Base-by-base conservation (phyloP, 2,888 invertebrate species). In the Leucophenga maculata region DNA sequence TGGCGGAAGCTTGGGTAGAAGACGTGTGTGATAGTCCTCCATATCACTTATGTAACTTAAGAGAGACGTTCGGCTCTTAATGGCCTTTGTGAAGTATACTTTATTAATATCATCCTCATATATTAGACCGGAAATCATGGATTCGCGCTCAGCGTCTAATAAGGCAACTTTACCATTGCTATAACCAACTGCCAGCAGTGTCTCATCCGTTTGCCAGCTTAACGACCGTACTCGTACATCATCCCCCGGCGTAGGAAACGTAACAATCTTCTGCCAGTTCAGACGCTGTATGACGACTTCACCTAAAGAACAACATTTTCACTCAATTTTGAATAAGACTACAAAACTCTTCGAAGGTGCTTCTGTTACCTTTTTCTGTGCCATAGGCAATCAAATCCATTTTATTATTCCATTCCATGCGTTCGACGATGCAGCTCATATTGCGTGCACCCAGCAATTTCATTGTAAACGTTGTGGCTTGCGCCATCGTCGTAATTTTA, bases 151-250 rank as follows among this genome's bases (percentile, higher is more conserved):
- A 65, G 97, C 94, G 86, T 96, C 94, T 54, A 95, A 91, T 59
- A 97, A 90, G 39, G 91, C 90, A 1, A 95, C 91, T 81, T 91
- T 90, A 13, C 94, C 95, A 86, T 91, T 91, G 86, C 91, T 92
- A 77, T 94, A 94, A 4, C 91, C 89, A 13, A 87, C 87, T 0
- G 92, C 92, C 65, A 93, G 86, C 80, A 97, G 93, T 89, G 97
- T 97, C 77, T 98, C 97, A 91, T 98, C 98, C 8, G 97, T 96
- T 87, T 97, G 92, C 98, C 98, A 98, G 65, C 95, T 93, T 85
- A 98, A 91, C 13, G 94, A 93, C 72, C 91, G 92, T 0, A 96
- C 95, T 50, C 90, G 91, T 18, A 93, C 90, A 81, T 92, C 92
- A 86, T 97, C 96, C 74, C 92, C 92, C 4, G 93, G 93, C 3